Base-by-base conservation (phyloP, 2,888 invertebrate genomes). In the Thysanoteuthis rhombus region DNA sequence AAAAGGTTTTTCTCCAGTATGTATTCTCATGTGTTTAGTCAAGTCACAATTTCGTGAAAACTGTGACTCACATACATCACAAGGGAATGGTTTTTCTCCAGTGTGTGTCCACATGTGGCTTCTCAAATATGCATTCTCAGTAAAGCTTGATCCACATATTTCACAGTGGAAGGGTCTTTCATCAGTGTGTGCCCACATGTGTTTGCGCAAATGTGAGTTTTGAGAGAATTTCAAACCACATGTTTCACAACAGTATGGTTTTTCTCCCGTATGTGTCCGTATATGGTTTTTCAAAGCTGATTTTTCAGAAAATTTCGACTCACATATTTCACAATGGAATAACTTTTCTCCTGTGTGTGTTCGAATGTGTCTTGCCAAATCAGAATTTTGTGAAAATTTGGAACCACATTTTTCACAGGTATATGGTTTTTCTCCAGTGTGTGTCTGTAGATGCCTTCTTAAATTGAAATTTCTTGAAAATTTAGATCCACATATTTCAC, bases 1-100 rank as follows among this genome's bases (percentile, higher is more conserved):
- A 94, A 94, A 95, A 32, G 95, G 95, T 90, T 94, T 94, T 92
- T 95, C 94, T 36, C 95, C 95, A 16, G 95, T 95, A 93, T 95
- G 95, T 38, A 94, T 94, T 2, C 95, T 47, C 40, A 94, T 93
- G 89, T 95, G 95, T 28, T 94, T 94, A 92, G 94, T 94, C 90
- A 95, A 93, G 42, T 94, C 94, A 58, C 94, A 94, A 39, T 94
- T 94, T 93, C 95, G 95, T 75, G 94, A 94, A 93, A 95, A 95
- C 0, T 95, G 94, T 47, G 94, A 94, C 12, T 94, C 94, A 90
- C 95, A 95, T 22, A 95, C 91, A 38, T 95, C 95, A 94, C 95
- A 95, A 90, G 94, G 94, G 93, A 94, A 95, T 6, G 95, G 95
- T 42, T 94, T 94, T 40, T 94, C 95, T 25, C 94, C 94, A 52